A percentile compares a stretch with the other conserved stretches of the same genome.
Evolutionary conservation across 2,888 invertebrate species (phyloP).

Genomic region (Cyrtodaria siliqua): DNA sequence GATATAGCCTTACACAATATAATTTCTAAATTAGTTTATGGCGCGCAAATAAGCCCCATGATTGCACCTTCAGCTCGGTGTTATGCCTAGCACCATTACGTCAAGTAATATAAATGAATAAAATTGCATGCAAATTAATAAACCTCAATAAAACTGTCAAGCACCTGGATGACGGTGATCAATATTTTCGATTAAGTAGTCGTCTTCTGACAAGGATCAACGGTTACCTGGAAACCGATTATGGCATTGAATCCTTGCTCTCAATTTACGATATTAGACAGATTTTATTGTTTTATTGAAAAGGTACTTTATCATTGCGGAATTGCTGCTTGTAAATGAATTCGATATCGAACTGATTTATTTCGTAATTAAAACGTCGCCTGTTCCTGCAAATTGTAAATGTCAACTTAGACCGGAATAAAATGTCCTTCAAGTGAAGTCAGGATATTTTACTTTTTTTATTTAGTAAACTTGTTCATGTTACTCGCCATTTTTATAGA

Average conservation of each 20-base stretch:
- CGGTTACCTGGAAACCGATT: constrained; percentile 59
- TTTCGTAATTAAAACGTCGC: constrained; percentile 30
- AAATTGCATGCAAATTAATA: constrained; percentile 59
- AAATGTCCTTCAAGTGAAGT: too few relatives aligned
- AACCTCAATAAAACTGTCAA: constrained; percentile 61
- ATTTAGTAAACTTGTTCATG: too few relatives aligned
- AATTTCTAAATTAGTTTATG: constrained; percentile 7
- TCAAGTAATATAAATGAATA: constrained; percentile 47
- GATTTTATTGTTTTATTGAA: constrained; percentile 64
- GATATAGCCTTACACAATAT: too few relatives aligned
- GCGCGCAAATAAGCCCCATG: not conserved
- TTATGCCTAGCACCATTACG: constrained; percentile 28
- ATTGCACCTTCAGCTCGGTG: constrained; percentile 14
- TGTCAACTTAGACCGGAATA: not conserved
- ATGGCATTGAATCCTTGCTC: constrained; percentile 48
- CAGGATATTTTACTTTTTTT: too few relatives aligned
- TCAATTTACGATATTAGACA: constrained; percentile 56
- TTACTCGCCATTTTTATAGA: too few relatives aligned
- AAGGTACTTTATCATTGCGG: constrained; percentile 48
- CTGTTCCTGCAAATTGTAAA: not conserved
- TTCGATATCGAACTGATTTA: constrained; percentile 33
- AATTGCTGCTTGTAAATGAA: constrained; percentile 34
- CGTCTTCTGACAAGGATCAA: constrained; percentile 53
- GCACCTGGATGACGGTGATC: constrained; percentile 55
- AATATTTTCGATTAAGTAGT: constrained; percentile 55